Conservation (phyloP, 2,888 invertebrate genomes). For the Crioceris asparagi region DNA sequence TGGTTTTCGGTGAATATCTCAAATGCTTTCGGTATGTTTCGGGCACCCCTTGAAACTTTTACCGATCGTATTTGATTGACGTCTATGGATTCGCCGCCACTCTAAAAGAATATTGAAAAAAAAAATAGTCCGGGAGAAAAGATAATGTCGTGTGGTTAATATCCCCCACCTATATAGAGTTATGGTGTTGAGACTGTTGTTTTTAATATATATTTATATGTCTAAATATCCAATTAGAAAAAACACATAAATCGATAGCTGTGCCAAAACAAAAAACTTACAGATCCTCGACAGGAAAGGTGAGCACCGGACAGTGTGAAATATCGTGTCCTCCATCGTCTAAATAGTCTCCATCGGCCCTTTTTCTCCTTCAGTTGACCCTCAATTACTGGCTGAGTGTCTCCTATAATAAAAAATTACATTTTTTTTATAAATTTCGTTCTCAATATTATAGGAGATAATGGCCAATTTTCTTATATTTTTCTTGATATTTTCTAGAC, state of each 20-base stretch:
- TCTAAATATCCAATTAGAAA: no score
- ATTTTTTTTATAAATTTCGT: no score
- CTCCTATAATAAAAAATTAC: conserved; percentile 39
- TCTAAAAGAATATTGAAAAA: conserved; percentile 52
- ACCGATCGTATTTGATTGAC: conserved; percentile 90
- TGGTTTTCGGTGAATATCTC: conserved; percentile 94
- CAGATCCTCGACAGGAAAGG: conserved; percentile 75
- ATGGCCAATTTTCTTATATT: no score
- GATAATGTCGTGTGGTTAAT: no score
- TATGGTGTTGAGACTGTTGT: no score
- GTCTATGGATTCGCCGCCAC: conserved; percentile 78
- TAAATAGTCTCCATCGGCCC: conserved; percentile 82
- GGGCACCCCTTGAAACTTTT: conserved; percentile 81
- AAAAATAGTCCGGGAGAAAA: no score
- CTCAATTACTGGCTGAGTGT: conserved; percentile 79
- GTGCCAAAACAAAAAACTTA: conserved; percentile 38
- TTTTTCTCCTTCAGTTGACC: conserved; percentile 87
- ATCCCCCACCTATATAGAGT: no score
- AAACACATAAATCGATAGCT: no score
- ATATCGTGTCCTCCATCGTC: conserved; percentile 86
- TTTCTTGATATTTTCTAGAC: no score
- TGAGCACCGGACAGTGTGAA: conserved; percentile 90
- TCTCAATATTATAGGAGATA: no score
- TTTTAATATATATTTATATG: no score
- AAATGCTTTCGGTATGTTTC: conserved; percentile 91